Percentiles rank a stretch among this genome's conserved stretches.
These are phyloP conservation scores for Proterorhinus semilunaris DNA, from an alignment of 2,113 vertebrate genomes.

Conservation along the genomic window DNA sequence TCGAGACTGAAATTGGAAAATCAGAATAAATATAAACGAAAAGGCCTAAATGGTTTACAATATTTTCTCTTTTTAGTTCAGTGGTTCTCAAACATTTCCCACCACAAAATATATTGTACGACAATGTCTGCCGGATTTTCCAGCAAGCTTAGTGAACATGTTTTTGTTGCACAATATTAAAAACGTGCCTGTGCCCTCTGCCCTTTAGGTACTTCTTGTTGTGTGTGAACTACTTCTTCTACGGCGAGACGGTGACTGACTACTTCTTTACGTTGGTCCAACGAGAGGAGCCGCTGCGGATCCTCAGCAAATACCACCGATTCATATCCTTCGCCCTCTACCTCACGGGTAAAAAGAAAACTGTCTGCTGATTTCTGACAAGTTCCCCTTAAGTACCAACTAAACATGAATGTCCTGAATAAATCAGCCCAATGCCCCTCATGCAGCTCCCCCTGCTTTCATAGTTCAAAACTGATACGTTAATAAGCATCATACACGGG, in stretches of 20 bases:
- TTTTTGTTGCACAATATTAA: background rate
- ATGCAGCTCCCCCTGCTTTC: too few species aligned
- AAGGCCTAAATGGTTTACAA: too few species aligned
- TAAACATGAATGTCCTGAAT: too few species aligned
- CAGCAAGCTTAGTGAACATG: conserved; percentile 30
- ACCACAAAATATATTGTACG: background rate
- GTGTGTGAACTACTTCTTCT: conserved; percentile 99
- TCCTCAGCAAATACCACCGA: conserved; percentile 98
- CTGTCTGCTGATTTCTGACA: too few species aligned
- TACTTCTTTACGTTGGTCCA: conserved; percentile 98
- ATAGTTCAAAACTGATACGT: too few species aligned
- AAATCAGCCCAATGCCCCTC: too few species aligned
- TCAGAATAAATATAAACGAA: too few species aligned
- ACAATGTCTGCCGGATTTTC: conserved; percentile 11
- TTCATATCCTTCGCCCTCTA: conserved; percentile 98
- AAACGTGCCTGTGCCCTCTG: background rate
- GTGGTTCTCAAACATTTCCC: too few species aligned
- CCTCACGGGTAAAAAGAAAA: conserved; percentile 81
- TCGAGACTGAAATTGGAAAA: too few species aligned
- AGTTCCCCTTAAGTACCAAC: too few species aligned
- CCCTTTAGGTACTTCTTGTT: conserved; percentile 92
- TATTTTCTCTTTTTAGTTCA: too few species aligned
- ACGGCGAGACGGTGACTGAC: conserved; percentile 95
- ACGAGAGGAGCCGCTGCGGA: conserved; percentile 92
- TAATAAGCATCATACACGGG: too few species aligned